Evolutionary conservation across 2,888 invertebrate species (phyloP), one percentile per base, ranked within the genome.

Genomic region (Parnassius glacialis): DNA sequence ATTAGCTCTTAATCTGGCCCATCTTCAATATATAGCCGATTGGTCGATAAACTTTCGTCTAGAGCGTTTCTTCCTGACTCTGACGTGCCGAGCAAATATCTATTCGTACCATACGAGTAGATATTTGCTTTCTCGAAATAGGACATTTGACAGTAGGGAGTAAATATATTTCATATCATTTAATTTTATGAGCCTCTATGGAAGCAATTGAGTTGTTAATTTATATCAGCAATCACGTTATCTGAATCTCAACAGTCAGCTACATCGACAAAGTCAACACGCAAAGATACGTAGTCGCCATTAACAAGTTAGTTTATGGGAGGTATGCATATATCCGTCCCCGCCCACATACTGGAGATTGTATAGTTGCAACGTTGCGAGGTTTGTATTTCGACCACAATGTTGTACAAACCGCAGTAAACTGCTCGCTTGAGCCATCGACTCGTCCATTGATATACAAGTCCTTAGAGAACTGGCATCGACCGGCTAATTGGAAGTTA

Each of bases 401-500:
- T 43, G 60, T 59, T 47, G 13, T 59, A 20, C 13, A 58, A n/a
- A 34, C 34, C 3, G 13, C 11, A 10, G 44, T 25, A 13, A 44
- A 44, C 57, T 58, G 60, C 59, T 62, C 53, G 55, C 56, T 54
- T 62, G 50, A 61, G 71, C 71, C 72, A 73, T 71, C 65, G 47
- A 61, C 12, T 48, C 7, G 45, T 45, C 67, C 66, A 68, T 65
- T 63, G 65, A 64, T 60, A 59, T 61, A 56, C 61, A 52, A 63
- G 45, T 61, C 54, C 62, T 64, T 67, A 71, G 62, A 67, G 74
- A 72, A 71, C 74, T 70, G 73, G 71, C 72, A 72, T 76, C 72
- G 72, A 69, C 71, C 71, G 70, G 73, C 76, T 88, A 88, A 88
- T 88, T 88, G 83, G 82, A 85, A 87, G 82, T 87, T 88, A 87